Conservation (phyloP, 2,113 vertebrate genomes). For the Lophius piscatorius region DNA sequence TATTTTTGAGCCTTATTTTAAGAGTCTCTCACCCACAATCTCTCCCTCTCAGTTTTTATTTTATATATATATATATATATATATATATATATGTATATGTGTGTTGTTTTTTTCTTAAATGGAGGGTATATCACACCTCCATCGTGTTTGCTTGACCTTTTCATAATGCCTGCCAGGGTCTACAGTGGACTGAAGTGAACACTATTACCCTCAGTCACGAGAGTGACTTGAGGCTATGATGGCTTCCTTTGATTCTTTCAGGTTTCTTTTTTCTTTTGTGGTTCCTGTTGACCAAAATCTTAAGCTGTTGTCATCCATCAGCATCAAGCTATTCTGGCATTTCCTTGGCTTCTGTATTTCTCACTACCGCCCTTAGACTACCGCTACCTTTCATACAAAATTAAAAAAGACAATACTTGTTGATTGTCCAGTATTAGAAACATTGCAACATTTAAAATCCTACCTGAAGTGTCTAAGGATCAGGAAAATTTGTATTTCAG, state of each 20-base stretch:
- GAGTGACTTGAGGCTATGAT: conserved; percentile 27
- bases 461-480: neutral
- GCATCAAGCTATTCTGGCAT: conserved; percentile 34
- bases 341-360: conserved; percentile 13
- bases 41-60: conserved; percentile 2
- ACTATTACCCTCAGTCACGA: conserved; percentile 38
- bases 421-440: conserved; percentile 8
- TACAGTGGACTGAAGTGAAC: conserved; percentile 17
- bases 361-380: too few species aligned
- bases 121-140: too few species aligned
- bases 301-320: conserved; percentile 34
- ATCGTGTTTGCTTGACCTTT: conserved; percentile 59
- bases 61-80: too few species aligned
- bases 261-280: conserved; percentile 31
- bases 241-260: conserved; percentile 21
- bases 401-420: neutral
- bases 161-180: conserved; percentile 42
- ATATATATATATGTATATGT: too few species aligned
- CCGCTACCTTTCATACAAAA: conserved; percentile 1
- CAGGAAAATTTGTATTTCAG: neutral
- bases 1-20: neutral
- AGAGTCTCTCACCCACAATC: conserved; percentile 16
- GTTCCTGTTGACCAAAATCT: conserved; percentile 18
- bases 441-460: neutral
- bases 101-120: too few species aligned